Evolutionary conservation across 2,888 invertebrate genomes (phyloP).

Genomic region (Synanthedon vespiformis): DNA sequence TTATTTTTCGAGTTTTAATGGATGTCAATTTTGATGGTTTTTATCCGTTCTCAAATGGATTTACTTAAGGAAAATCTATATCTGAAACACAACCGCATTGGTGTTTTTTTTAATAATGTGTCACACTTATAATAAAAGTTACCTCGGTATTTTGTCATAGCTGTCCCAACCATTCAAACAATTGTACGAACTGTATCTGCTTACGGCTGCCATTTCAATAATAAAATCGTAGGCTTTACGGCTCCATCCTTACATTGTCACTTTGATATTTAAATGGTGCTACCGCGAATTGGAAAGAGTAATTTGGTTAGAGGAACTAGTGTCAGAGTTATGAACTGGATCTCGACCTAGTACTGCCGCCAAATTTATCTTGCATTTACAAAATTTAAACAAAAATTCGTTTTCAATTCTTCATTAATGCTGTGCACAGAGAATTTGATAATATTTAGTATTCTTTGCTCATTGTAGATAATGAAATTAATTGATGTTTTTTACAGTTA

Average conservation of each 20-base stretch:
- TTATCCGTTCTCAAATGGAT: no score
- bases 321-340: background rate
- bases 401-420: no score
- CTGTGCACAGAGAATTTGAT: no score
- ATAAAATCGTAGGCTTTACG: background rate
- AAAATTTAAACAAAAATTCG: no score
- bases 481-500: no score
- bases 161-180: slow-evolving; percentile 92
- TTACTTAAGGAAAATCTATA: no score
- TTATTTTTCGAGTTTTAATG: no score
- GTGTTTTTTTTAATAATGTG: background rate
- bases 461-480: no score
- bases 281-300: background rate
- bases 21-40: no score
- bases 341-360: background rate
- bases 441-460: no score
- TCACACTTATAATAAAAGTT: slow-evolving; percentile 19
- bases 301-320: background rate
- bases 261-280: background rate
- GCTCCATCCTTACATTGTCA: background rate
- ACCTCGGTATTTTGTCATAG: slow-evolving; percentile 92
- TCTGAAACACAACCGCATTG: no score
- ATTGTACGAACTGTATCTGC: slow-evolving; percentile 90
- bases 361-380: no score
- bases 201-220: slow-evolving; percentile 72